Evolutionary conservation across 2,888 invertebrate species (phyloP).

Genomic region (Netelia fuscicornis): DNA sequence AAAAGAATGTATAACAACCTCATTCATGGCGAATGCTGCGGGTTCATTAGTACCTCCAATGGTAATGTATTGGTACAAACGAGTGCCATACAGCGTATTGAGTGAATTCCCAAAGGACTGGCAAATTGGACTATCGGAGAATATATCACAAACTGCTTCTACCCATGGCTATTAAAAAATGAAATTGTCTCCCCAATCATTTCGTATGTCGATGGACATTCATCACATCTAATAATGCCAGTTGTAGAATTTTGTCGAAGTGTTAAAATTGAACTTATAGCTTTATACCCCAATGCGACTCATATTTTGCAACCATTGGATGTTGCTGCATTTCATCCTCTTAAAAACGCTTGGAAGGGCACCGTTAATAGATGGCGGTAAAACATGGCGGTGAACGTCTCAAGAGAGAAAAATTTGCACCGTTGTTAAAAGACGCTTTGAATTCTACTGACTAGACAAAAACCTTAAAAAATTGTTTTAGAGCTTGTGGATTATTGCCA

Average conservation of each 20-base stretch:
- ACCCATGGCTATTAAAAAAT: not conserved
- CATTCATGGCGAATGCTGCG: no score
- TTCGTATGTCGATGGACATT: not conserved
- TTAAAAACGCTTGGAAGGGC: conserved; percentile 74
- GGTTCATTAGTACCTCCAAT: no score
- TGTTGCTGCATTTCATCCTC: conserved; percentile 79
- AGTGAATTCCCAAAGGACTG: not conserved
- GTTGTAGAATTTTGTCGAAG: not conserved
- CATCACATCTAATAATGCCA: not conserved
- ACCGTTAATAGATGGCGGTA: no score
- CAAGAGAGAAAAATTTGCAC: no score
- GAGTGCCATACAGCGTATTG: no score
- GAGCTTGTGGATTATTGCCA: no score
- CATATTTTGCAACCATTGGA: conserved; percentile 82
- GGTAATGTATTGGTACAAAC: no score
- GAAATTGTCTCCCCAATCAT: not conserved
- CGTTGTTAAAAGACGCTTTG: no score
- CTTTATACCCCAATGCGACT: conserved; percentile 80
- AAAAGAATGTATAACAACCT: no score
- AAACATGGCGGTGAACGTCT: no score
- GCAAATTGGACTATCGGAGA: not conserved
- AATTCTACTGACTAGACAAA: no score
- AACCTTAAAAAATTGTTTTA: no score
- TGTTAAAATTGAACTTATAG: conserved; percentile 76
- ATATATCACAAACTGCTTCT: not conserved